Conservation (phyloP, 2,113 vertebrate species). For the Periophthalmus modestus region DNA sequence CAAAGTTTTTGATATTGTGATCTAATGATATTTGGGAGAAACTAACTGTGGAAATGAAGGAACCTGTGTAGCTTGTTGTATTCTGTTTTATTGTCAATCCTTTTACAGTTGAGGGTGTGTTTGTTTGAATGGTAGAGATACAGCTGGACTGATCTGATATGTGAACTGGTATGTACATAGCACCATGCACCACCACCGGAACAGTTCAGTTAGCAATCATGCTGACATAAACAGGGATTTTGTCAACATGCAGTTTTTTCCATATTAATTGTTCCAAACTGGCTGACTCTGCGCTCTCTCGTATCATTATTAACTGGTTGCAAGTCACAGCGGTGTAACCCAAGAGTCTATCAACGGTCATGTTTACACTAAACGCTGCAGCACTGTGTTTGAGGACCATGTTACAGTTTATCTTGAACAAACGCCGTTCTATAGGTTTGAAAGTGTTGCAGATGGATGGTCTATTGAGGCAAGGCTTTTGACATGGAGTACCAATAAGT, state of each 20-base stretch:
- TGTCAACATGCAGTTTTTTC: constrained; percentile 32
- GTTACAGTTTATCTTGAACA: constrained; percentile 10
- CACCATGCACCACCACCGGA: constrained; percentile 20
- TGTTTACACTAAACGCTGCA: constrained; percentile 28
- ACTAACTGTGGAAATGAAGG: too few species aligned
- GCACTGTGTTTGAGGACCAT: background rate
- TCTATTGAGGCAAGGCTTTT: background rate
- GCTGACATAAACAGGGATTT: constrained; percentile 24
- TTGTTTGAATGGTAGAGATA: constrained; percentile 29
- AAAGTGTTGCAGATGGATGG: background rate
- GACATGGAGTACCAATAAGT: constrained; percentile 17
- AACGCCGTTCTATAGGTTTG: constrained; percentile 2
- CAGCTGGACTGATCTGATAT: background rate
- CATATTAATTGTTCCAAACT: constrained; percentile 15
- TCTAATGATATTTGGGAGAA: too few species aligned
- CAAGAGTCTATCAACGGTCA: constrained; percentile 6
- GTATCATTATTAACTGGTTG: constrained; percentile 46
- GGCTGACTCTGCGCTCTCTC: constrained; percentile 32
- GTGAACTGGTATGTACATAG: constrained; percentile 22
- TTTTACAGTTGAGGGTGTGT: constrained; percentile 11
- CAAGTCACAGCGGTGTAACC: constrained; percentile 28
- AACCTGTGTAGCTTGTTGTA: background rate
- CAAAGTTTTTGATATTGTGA: too few species aligned
- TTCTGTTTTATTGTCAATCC: background rate
- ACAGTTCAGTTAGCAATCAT: constrained; percentile 1